Base-by-base conservation (phyloP, 2,888 invertebrate genomes). In the Dilophus febrilis region DNA sequence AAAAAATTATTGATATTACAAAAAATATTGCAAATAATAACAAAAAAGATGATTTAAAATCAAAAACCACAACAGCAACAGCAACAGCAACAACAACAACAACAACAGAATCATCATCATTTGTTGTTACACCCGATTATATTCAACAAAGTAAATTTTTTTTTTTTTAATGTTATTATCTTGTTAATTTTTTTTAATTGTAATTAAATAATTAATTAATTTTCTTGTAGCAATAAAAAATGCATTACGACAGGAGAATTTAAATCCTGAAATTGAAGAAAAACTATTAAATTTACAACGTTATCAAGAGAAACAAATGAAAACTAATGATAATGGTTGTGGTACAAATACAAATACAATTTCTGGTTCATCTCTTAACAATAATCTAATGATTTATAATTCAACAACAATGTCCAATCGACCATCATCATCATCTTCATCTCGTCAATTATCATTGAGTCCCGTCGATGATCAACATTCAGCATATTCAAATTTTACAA, bases 231-330 rank as follows among this genome's bases (percentile, higher is more conserved):
- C 90, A 12, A 88, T 92, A 50, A 81, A 84, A 60, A 87, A 84
- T 59, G 90, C 88, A n/a, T 64, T 92, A 44, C 84, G 84, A 60
- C 85, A 86, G 61, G 87, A 88, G 53, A 88, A 87, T 58, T 68
- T 90, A 18, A 84, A 86, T 57, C 90, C 90, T 1, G 90, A 90
- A 62, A 85, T 91, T 47, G 88, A 90, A 58, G 88, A 91, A 53
- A 92, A 91, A 56, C 64, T 92, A 37, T 66, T 90, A 32, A 86
- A 86, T 51, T 68, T 90, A 50, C 90, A 90, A 60, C 72, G 82
- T 37, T 86, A 83, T 53, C 85, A 85, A 53, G 85, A 85, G 56
- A 75, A 77, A 49, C 73, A 74, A 53, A 78, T 79, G 77, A 77
- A 76, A 51, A 55, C 58, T 42, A 59, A 62, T 37, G 60, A 64